phyloP scores from a whole-genome alignment of 2,113 vertebrate genomes.

The Grallaria varia region DNA sequence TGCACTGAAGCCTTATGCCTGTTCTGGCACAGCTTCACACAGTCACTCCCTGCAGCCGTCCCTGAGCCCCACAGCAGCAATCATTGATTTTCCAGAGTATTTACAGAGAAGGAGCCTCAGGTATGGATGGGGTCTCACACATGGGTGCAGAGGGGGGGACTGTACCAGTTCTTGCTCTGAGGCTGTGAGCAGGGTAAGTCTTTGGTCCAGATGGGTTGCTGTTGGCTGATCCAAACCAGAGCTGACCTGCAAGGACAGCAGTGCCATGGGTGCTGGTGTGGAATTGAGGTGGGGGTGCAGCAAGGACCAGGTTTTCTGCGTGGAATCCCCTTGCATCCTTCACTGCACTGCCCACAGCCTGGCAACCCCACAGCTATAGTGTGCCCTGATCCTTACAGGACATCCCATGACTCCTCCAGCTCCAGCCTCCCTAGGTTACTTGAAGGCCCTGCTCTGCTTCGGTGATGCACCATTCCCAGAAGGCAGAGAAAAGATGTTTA shows the following conservation, averaged over 20 bases:
- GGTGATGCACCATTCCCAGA: background rate
- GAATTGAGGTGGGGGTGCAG: background rate
- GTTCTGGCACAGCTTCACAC: background rate
- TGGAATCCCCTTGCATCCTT: background rate
- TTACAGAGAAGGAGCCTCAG: background rate
- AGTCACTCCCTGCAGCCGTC: background rate
- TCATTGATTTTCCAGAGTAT: background rate
- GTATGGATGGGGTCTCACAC: background rate
- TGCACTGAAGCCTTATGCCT: background rate
- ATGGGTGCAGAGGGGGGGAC: background rate
- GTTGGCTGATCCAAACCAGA: background rate
- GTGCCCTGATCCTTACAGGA: background rate
- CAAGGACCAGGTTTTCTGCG: background rate
- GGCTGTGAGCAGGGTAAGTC: background rate
- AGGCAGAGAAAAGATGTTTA: background rate
- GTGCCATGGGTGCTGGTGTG: background rate
- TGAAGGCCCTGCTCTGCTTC: background rate
- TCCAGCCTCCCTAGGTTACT: background rate
- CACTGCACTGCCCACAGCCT: background rate
- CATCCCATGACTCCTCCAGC: background rate
- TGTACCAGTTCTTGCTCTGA: background rate
- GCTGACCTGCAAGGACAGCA: background rate
- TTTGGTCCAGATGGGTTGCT: background rate
- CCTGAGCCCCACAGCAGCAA: background rate
- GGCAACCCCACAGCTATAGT: background rate